A percentile compares a stretch with the other conserved stretches of the same genome.
Evolutionary conservation across 2,113 vertebrate species (phyloP).

Genomic region (Lathamus discolor): DNA sequence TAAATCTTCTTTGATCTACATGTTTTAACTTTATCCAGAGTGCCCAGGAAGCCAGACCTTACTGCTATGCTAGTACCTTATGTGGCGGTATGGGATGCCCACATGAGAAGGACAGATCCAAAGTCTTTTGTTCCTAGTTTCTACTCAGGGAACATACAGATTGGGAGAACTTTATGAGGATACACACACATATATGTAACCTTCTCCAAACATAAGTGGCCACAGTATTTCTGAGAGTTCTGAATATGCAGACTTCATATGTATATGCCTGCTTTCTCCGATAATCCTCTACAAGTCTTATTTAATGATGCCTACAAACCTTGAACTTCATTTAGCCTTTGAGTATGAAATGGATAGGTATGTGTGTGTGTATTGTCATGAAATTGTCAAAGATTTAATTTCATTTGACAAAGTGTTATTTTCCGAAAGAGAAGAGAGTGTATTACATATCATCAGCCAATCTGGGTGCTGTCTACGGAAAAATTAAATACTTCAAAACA

Average conservation of each 20-base stretch:
- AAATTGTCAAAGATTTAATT: neutral
- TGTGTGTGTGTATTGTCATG: neutral
- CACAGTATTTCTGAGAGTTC: neutral
- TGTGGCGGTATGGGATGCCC: fast-evolving
- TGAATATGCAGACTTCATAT: neutral
- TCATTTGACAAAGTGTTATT: neutral
- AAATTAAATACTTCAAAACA: constrained; percentile 19
- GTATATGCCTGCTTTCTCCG: neutral
- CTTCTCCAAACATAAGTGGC: neutral
- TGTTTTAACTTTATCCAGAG: neutral
- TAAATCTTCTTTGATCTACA: neutral
- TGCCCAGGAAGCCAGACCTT: neutral
- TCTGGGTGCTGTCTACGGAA: neutral
- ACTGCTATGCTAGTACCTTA: neutral
- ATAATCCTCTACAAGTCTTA: neutral
- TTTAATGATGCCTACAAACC: neutral
- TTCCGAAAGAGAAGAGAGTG: neutral
- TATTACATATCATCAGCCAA: neutral
- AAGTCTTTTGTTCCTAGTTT: neutral
- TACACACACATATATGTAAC: neutral
- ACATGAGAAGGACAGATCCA: neutral
- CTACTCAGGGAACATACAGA: neutral
- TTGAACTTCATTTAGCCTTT: neutral
- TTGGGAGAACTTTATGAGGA: neutral
- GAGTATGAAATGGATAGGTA: neutral